Evolutionary conservation across 2,888 invertebrate genomes (phyloP).

Genomic region (Arctia plantaginis): DNA sequence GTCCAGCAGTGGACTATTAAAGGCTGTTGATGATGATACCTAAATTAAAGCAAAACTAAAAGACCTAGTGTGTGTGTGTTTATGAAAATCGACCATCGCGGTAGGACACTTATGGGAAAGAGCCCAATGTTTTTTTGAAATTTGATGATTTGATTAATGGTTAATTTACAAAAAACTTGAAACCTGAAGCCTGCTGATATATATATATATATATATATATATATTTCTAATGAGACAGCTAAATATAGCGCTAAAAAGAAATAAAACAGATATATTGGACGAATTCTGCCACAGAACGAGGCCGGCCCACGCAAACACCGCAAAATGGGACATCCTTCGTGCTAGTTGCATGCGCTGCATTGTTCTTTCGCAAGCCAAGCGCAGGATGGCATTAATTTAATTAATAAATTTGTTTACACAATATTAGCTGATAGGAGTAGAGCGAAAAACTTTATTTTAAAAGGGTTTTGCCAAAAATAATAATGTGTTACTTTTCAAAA

Average conservation of each 20-base stretch:
- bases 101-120: not conserved
- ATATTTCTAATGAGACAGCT: not conserved
- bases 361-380: slow-evolving; percentile 55
- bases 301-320: slow-evolving; percentile 60
- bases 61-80: not conserved
- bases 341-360: slow-evolving; percentile 59
- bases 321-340: slow-evolving; percentile 73
- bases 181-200: not conserved
- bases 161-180: not conserved
- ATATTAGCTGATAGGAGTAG: slow-evolving; percentile 17
- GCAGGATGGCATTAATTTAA: slow-evolving; percentile 50
- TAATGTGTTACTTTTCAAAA: too few species aligned
- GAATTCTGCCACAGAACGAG: slow-evolving; percentile 48
- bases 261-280: slow-evolving; percentile 42
- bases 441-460: too few species aligned
- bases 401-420: slow-evolving; percentile 49
- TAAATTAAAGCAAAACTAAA: not conserved
- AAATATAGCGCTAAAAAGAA: slow-evolving; percentile 1
- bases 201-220: not conserved
- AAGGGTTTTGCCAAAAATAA: too few species aligned
- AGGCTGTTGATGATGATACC: too few species aligned
- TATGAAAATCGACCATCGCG: not conserved
- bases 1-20: too few species aligned
- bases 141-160: not conserved
- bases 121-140: not conserved